Evolutionary conservation across 2,113 vertebrate genomes (phyloP), one percentile per base, ranked within the genome.

Genomic region (Ariopsis seemanni): DNA sequence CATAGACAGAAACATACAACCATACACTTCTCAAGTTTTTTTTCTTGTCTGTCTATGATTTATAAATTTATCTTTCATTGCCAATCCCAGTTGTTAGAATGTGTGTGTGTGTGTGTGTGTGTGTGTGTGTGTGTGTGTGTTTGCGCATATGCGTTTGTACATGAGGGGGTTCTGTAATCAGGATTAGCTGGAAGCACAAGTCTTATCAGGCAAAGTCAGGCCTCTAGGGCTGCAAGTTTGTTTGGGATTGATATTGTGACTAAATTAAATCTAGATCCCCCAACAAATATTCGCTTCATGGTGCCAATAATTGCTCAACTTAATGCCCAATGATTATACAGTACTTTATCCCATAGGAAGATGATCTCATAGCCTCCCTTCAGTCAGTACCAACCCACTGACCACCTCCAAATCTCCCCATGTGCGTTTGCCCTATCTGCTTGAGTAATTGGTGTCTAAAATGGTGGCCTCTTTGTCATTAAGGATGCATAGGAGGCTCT

Each of bases 241-340:
- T 91, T 88, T 48, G 58, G 62, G 78, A 87, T 87, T 71, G 88
- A 90, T 90, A 90, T 90, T 90, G 89, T 74, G 72, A 89, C 90
- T 90, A 91, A 90, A 91, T 93, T 86, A 92, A 90, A 92, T 91
- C 88, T 90, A 88, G 89, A 93, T 89, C 71, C 82, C 83, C 84
- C 89, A 89, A 83, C 79, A 88, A 90, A 88, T 89, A 81, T 79
- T 84, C 83, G 72, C 82, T 60, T 72, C 81, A 89, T 79, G 86
- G 74, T 62, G 74, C 55, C 69, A 82, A 90, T 88, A 89, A 91
- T 85, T 83, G 81, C 82, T 30, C 42, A 78, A 30, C 55, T 83
- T 90, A 88, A 67, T 65, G 71, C 67, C 55, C 11, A 30, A 30
- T 89, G 86, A 88, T 83, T 50, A 83, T 86, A 72, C 83, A 90